These are phyloP conservation scores for Acrobasis suavella DNA, from an alignment of 2,888 invertebrate genomes.

Conservation along the genomic window DNA sequence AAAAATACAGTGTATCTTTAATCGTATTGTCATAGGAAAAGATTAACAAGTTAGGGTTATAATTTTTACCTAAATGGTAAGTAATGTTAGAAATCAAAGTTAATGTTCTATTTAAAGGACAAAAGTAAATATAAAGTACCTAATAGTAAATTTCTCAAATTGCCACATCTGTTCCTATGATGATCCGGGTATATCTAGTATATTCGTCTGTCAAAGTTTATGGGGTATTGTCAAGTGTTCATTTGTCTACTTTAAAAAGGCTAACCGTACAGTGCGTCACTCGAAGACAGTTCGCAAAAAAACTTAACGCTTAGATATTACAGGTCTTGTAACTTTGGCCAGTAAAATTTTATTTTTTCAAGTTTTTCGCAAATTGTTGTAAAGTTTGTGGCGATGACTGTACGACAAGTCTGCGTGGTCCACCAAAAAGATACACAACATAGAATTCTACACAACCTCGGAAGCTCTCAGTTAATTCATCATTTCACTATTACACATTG, in stretches of 20 bases:
- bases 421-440: constrained; percentile 54
- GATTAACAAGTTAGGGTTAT: not conserved
- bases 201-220: constrained; percentile 67
- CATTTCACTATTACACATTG: constrained; percentile 18
- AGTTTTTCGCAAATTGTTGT: no score
- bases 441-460: constrained; percentile 71
- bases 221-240: constrained; percentile 72
- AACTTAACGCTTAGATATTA: not conserved
- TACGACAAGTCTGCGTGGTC: constrained; percentile 39
- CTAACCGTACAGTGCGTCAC: constrained; percentile 13
- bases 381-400: constrained; percentile 8
- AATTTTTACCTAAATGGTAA: no score
- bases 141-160: constrained; percentile 10
- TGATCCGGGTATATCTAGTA: constrained; percentile 32
- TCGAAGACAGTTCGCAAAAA: not conserved
- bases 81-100: no score
- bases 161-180: constrained; percentile 20
- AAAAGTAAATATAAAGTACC: not conserved
- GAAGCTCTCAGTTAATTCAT: constrained; percentile 56
- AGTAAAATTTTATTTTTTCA: no score
- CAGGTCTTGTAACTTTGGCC: no score
- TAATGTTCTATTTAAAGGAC: not conserved
- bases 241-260: constrained; percentile 51
- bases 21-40: constrained; percentile 20
- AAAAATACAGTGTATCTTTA: constrained; percentile 30